phyloP scores from a whole-genome alignment of 2,113 vertebrate species.

The Syngnathus typhle region DNA sequence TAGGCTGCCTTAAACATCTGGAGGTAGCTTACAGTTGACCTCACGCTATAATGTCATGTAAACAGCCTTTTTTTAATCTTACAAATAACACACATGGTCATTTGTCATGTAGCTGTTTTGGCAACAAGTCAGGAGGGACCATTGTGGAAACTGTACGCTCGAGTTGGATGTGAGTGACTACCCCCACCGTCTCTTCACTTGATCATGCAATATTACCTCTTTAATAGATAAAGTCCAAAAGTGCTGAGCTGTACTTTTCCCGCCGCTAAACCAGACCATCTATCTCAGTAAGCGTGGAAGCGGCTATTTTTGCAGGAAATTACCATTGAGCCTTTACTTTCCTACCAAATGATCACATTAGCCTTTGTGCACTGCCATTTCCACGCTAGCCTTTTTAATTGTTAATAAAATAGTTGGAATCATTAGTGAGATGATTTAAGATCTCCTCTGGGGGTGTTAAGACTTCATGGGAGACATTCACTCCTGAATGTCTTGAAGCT shows the following conservation, averaged over 20 bases:
- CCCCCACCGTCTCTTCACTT: slow-evolving; percentile 36
- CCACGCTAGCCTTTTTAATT: slow-evolving; percentile 33
- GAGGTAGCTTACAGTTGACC: not conserved
- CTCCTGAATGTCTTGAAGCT: not conserved
- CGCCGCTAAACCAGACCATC: slow-evolving; percentile 54
- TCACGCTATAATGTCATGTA: not conserved
- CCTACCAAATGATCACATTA: slow-evolving; percentile 47
- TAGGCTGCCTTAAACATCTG: slow-evolving; percentile 1
- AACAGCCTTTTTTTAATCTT: not conserved
- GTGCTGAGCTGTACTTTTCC: slow-evolving; percentile 59
- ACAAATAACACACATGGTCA: not conserved
- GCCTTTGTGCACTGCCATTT: slow-evolving; percentile 35
- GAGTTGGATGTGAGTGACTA: slow-evolving; percentile 34
- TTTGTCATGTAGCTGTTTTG: not conserved
- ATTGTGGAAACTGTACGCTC: slow-evolving; percentile 40
- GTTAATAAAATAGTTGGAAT: slow-evolving; percentile 27
- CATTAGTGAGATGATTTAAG: slow-evolving; percentile 23
- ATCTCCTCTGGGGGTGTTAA: slow-evolving; percentile 22
- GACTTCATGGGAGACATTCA: not conserved
- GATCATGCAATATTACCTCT: slow-evolving; percentile 64
- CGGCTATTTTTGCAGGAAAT: slow-evolving; percentile 64
- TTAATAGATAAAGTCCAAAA: slow-evolving; percentile 68
- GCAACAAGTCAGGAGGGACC: slow-evolving; percentile 24
- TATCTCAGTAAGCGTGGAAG: slow-evolving; percentile 64
- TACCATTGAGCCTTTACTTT: slow-evolving; percentile 46